Base-by-base conservation (phyloP, 2,797 vertebrate species). In the Peromyscus attwateri region DNA sequence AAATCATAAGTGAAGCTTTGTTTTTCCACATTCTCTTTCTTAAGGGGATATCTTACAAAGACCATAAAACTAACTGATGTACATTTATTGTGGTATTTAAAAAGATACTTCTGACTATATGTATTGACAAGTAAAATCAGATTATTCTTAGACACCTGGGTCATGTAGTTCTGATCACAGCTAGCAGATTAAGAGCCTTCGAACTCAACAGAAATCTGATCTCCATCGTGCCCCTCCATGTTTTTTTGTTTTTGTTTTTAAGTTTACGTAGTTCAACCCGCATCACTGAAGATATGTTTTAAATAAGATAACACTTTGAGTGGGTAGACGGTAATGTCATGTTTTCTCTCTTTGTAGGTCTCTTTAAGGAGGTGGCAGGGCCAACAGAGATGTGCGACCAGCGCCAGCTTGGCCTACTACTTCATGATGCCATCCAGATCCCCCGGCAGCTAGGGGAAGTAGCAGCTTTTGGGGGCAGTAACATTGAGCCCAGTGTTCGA, bases 401-500 rank as follows among this genome's bases (percentile, higher is more conserved):
- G 98, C 99, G 99, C 94, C 99, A 99, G 98, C 99, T 99, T 7
- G 99, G 99, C 12, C 99, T 99, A 80, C 98, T 99, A 90, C 99
- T 99, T 29, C 99, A 99, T 0, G 99, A 99, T 66, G 99, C 99
- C 93, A 99, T 99, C 97, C 99, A 99, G 98, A 99, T 99, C 97
- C 99, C 99, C 0, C 99, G 99, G 84, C 99, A 99, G 98, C 99
- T 99, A 19, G 99, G 99, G 0, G 99, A 99, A 98, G 99, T 99
- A 89, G 99, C 99, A 0, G 99, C 99, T 13, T 99, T 99, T 0
- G 99, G 99, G 62, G 99, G 99, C 75, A 99, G 99, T 98, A 99
- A 99, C 98, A 99, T 99, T 34, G 99, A 99, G 80, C 99, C 99
- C 92, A 99, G 99, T 0, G 99, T 99, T 89, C 99, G 99, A 90